Evolutionary conservation across 2,797 vertebrate species (phyloP).

Genomic region (Danio tinwini): DNA sequence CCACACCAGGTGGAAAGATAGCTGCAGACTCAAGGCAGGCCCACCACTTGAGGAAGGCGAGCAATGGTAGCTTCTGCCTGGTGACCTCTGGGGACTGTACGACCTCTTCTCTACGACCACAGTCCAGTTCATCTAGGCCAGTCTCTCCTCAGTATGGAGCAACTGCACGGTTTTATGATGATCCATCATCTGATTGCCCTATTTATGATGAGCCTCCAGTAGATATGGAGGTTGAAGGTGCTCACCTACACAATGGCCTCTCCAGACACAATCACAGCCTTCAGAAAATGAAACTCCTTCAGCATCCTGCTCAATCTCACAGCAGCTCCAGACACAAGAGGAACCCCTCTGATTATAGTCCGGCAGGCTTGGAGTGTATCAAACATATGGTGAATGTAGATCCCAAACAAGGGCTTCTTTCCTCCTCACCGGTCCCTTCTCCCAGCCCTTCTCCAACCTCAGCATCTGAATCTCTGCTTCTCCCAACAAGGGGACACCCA

Average conservation of each 20-base stretch:
- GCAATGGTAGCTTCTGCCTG: constrained; percentile 86
- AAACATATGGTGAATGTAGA: constrained; percentile 92
- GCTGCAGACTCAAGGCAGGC: constrained; percentile 78
- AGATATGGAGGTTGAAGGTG: constrained; percentile 88
- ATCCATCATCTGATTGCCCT: constrained; percentile 83
- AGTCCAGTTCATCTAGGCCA: constrained; percentile 78
- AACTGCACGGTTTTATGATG: constrained; percentile 83
- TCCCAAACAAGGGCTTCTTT: constrained; percentile 72
- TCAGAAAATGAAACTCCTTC: constrained; percentile 82
- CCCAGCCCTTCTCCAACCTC: constrained; percentile 62
- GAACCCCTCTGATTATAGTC: constrained; percentile 87
- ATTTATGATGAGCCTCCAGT: constrained; percentile 90
- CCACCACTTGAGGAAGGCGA: constrained; percentile 86
- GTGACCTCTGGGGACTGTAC: constrained; percentile 65
- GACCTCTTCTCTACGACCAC: constrained; percentile 74
- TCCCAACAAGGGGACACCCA: constrained; percentile 64
- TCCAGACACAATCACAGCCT: constrained; percentile 74
- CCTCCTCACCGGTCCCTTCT: constrained; percentile 69
- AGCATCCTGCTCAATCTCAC: constrained; percentile 75
- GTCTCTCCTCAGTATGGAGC: constrained; percentile 82
- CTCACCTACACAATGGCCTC: constrained; percentile 73
- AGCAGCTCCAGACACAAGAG: constrained; percentile 78
- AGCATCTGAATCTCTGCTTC: constrained; percentile 63
- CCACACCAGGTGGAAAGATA: constrained; percentile 70
- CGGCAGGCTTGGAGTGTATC: constrained; percentile 89